Percentiles rank a stretch among this genome's conserved stretches.
Conservation (phyloP, 1,140 invertebrate species). For the Ephestia elutella region DNA sequence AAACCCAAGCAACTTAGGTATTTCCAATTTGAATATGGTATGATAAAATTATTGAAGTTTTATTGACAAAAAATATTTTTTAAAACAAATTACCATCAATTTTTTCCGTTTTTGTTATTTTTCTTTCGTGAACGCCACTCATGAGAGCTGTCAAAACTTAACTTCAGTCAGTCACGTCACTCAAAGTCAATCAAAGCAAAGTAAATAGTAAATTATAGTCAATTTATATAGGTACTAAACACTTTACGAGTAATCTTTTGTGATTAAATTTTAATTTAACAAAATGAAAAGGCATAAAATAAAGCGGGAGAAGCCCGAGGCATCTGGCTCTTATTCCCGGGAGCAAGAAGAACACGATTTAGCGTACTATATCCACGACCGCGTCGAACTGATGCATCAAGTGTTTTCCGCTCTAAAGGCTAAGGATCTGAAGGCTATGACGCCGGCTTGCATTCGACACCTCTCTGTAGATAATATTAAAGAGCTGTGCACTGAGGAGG, state of each 20-base stretch:
- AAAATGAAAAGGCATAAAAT: slow-evolving; percentile 38
- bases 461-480: slow-evolving; percentile 76
- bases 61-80: too few species aligned
- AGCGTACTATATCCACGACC: slow-evolving; percentile 77
- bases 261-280: too few species aligned
- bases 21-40: slow-evolving; percentile 1
- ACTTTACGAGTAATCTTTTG: too few species aligned
- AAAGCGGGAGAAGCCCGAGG: slow-evolving; percentile 42
- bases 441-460: slow-evolving; percentile 76
- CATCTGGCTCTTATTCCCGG: slow-evolving; percentile 28
- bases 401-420: slow-evolving; percentile 77
- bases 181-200: too few species aligned
- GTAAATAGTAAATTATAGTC: too few species aligned
- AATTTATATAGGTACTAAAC: too few species aligned
- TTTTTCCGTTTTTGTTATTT: too few species aligned
- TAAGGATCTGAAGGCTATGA: slow-evolving; percentile 77
- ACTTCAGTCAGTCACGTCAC: too few species aligned
- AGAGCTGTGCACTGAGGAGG: slow-evolving; percentile 78
- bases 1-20: not conserved
- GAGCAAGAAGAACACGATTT: slow-evolving; percentile 62
- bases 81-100: not conserved
- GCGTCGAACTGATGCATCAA: slow-evolving; percentile 78
- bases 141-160: too few species aligned
- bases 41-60: too few species aligned
- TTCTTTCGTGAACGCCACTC: too few species aligned